Conservation (phyloP, 1,140 invertebrate genomes). For the Protaetia brevitarsis region DNA sequence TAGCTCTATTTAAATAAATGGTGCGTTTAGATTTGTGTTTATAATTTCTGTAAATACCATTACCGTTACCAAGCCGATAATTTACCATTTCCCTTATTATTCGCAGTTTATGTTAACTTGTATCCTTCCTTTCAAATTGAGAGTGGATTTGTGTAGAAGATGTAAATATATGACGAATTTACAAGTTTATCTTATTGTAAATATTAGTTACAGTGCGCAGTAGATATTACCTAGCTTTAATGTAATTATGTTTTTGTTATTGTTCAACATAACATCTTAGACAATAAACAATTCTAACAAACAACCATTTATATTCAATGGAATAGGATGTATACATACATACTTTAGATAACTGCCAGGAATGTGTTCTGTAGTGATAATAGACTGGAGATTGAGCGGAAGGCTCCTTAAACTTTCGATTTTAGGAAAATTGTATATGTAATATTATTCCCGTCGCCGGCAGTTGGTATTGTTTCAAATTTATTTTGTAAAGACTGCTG, state of each 20-base stretch:
- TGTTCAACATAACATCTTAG: background rate
- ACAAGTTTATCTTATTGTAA: no score
- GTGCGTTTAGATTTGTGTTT: no score
- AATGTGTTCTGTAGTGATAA: slow-evolving; percentile 4
- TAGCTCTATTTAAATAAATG: no score
- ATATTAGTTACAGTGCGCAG: no score
- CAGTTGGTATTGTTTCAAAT: background rate
- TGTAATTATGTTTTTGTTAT: background rate
- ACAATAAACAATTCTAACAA: slow-evolving; percentile 3
- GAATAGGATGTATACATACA: background rate
- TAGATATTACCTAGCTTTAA: slow-evolving; percentile 2
- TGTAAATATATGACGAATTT: no score
- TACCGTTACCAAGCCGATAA: no score
- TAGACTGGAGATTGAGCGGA: background rate
- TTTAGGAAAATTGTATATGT: background rate
- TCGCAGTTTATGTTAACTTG: no score
- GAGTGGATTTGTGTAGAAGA: no score
- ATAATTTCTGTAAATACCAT: no score
- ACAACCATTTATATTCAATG: background rate
- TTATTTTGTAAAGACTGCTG: background rate
- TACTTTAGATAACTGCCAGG: slow-evolving; percentile 1
- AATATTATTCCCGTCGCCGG: background rate
- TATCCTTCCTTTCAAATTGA: no score
- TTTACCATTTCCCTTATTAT: no score
- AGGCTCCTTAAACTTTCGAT: background rate